Percentiles rank a stretch among this genome's conserved stretches.
Evolutionary conservation across 1,140 invertebrate species (phyloP).

Genomic region (Alviniconcha marisindica): DNA sequence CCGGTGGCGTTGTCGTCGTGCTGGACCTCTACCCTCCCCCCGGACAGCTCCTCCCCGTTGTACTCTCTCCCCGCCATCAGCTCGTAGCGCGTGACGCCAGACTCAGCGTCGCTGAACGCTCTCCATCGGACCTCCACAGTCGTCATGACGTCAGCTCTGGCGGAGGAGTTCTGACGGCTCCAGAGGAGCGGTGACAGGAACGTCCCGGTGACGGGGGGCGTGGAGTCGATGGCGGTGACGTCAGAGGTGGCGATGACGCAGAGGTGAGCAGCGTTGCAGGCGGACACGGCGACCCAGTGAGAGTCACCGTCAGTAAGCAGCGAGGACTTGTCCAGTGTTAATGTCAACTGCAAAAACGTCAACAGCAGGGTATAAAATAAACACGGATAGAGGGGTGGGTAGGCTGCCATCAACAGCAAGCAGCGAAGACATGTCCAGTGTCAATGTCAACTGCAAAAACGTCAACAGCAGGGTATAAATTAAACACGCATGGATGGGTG

Average conservation of each 20-base stretch:
- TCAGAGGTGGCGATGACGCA: conserved; percentile 46
- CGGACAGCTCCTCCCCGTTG: conserved; percentile 48
- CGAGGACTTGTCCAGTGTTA: not conserved
- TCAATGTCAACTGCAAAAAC: too few species aligned
- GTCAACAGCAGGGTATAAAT: not conserved
- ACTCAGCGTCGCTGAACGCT: conserved; percentile 57
- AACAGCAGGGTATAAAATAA: not conserved
- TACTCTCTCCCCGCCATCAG: conserved; percentile 48
- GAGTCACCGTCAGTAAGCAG: conserved; percentile 49
- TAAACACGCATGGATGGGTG: too few species aligned
- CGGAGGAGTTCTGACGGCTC: not conserved
- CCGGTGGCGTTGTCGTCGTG: conserved; percentile 29
- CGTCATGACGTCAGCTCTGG: not conserved
- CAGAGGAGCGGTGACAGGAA: conserved; percentile 50
- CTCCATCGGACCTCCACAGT: conserved; percentile 45
- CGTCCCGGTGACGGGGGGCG: conserved; percentile 55
- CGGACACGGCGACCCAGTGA: conserved; percentile 52
- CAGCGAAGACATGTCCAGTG: too few species aligned
- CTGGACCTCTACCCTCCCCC: conserved; percentile 23
- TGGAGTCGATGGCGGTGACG: conserved; percentile 51
- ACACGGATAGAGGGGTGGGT: too few species aligned
- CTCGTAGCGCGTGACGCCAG: conserved; percentile 45
- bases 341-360: not conserved
- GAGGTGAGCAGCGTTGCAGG: conserved; percentile 59
- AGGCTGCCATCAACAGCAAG: too few species aligned